phyloP scores from a whole-genome alignment of 1,140 invertebrate species.

The Papilio helenus region DNA sequence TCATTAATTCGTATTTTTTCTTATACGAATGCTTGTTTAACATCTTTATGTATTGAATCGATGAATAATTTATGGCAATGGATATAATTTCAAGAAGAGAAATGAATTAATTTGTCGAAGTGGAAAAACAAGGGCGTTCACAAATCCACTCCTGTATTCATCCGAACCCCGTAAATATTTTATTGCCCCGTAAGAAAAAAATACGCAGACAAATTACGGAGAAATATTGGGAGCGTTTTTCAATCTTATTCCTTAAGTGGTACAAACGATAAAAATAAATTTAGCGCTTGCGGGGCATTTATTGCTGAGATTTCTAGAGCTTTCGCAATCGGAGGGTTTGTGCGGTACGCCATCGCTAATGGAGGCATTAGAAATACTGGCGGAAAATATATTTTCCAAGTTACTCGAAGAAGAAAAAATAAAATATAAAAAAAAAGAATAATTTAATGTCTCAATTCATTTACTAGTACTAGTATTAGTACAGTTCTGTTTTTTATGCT shows the following conservation, averaged over 20 bases:
- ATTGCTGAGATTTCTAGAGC: constrained; percentile 79
- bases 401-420: background rate
- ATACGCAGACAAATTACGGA: constrained; percentile 71
- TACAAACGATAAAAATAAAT: constrained; percentile 82
- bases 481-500: too few relatives aligned
- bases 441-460: background rate
- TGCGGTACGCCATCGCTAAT: constrained; percentile 43
- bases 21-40: constrained; percentile 4
- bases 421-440: background rate
- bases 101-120: constrained; percentile 73
- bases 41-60: constrained; percentile 33
- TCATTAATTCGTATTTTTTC: background rate
- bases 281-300: constrained; percentile 77
- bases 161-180: constrained; percentile 79
- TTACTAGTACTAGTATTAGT: background rate
- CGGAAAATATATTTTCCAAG: constrained; percentile 16
- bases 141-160: constrained; percentile 71
- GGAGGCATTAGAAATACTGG: constrained; percentile 39
- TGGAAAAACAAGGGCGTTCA: constrained; percentile 58
- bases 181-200: constrained; percentile 73
- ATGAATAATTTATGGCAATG: constrained; percentile 56
- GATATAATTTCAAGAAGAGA: constrained; percentile 67
- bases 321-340: constrained; percentile 49
- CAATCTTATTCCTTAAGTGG: constrained; percentile 82
- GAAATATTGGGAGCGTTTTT: constrained; percentile 78